These are phyloP conservation scores for Hypolimnas misippus DNA, from an alignment of 2,888 invertebrate species.

Conservation along the genomic window DNA sequence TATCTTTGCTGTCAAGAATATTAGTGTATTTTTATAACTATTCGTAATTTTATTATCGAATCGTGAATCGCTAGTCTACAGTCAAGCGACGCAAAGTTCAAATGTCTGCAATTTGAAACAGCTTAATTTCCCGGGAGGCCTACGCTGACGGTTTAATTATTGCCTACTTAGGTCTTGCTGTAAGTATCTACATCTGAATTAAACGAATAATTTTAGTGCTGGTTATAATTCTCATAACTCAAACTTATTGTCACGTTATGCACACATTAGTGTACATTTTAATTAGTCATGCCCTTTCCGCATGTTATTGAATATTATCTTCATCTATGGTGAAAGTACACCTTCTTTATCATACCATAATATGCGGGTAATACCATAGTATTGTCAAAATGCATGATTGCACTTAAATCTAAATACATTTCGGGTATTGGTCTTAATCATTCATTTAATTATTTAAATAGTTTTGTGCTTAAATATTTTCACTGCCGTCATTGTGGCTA, in stretches of 20 bases:
- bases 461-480: neutral
- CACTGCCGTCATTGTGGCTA: neutral
- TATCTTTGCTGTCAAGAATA: neutral
- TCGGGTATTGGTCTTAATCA: conserved; percentile 25
- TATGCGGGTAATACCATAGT: conserved; percentile 15
- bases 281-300: conserved; percentile 5
- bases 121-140: conserved; percentile 29
- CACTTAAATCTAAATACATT: conserved; percentile 20
- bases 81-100: conserved; percentile 3
- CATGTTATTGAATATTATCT: conserved; percentile 18
- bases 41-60: neutral
- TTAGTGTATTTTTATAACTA: neutral
- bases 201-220: neutral
- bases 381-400: conserved; percentile 32
- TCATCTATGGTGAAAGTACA: conserved; percentile 25
- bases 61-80: neutral
- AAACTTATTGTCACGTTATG: conserved; percentile 3
- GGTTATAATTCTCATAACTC: neutral
- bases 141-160: conserved; percentile 24
- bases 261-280: conserved; percentile 1
- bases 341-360: conserved; percentile 20
- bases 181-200: conserved; percentile 27
- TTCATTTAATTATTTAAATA: neutral
- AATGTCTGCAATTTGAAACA: conserved; percentile 19
- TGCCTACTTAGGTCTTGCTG: conserved; percentile 22